Evolutionary conservation across 2,113 vertebrate species (phyloP), one percentile per base, ranked within the genome.

Genomic region (Nothobranchius furzeri): DNA sequence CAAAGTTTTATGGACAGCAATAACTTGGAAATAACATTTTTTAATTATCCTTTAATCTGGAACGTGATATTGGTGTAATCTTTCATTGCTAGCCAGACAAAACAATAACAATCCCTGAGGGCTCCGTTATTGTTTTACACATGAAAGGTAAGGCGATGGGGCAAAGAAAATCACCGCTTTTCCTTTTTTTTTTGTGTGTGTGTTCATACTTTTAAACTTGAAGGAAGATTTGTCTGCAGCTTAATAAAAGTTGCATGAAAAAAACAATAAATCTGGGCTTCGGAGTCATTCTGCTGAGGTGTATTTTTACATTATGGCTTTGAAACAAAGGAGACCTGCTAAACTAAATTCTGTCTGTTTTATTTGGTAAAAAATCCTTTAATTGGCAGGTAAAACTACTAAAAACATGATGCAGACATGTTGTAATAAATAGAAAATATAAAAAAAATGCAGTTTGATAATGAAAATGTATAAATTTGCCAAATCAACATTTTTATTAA

Each of bases 1-100:
- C 96, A 96, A 96, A 96, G 93, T 96, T 98, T 98, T 96, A 98
- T 98, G 94, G 95, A 94, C 92, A 91, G 93, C 95, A 96, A 97
- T 97, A 94, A 94, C 94, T 95, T 95, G 94, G 90, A 96, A 96
- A 95, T 94, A 97, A 97, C 95, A 95, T 95, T 96, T 96, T 96
- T 96, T 98, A 95, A 96, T 98, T 96, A 98, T 95, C 92, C 95
- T 95, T 96, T 96, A 93, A 97, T 96, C 94, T 94, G 94, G 94
- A 94, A 93, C 86, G 88, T 86, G 92, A 95, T 94, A 95, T 95
- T 95, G 93, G 87, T 92, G 93, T 90, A 94, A 96, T 96, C 92
- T 93, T 93, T 95, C 94, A 95, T 89, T 92, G 92, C 86, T 91
- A 92, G 86, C 84, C 92, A 87, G 88, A 89, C 77, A 78, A 84